Evolutionary conservation across 2,888 invertebrate species (phyloP), one percentile per base, ranked within the genome.

Genomic region (Drosophila fungiperda): DNA sequence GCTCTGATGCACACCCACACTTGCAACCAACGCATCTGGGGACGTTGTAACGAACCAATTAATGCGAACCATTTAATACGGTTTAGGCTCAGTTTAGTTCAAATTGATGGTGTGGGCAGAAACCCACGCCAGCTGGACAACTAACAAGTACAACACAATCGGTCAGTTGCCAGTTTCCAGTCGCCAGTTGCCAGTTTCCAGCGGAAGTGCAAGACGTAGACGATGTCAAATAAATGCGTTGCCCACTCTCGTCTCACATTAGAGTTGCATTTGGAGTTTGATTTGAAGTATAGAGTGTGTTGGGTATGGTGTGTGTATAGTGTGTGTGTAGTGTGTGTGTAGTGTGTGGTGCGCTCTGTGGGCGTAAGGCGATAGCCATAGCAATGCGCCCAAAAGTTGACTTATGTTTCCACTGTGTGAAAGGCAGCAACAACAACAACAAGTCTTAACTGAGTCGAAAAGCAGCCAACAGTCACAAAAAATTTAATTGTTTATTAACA

Each of bases 181-280:
- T 38, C 8, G 36, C 36, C 54, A 54, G 54, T 54, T 23, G 32
- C 9, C 17, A 50, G 29, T 38, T 38, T 12, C 9, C 57, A 76
- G 32, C 77, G 77, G 77, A 77, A 79, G 79, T 79, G 74, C 64
- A 65, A 54, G 64, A 62, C 59, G 23, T 70, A 69, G 35, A 49
- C 45, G 20, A 58, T 58, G 53, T 53, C 35, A 54, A 68, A 58
- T 60, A 62, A 62, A 62, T 60, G 55, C 49, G 36, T 61, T 73
- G 66, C 50, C 73, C 73, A 75, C 65, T 49, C 57, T 45, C 26
- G n/a, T 36, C 20, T 23, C 6, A 12, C 8, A 15, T 23, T 23
- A 7, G 15, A 7, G 7, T 45, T 45, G 20, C 45, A 23, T 7
- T n/a, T 36, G 29, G 7, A 32, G 26, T 33, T 42, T 17, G 40